phyloP scores from a whole-genome alignment of 2,888 invertebrate genomes.

The Mechanitis mazaeus region DNA sequence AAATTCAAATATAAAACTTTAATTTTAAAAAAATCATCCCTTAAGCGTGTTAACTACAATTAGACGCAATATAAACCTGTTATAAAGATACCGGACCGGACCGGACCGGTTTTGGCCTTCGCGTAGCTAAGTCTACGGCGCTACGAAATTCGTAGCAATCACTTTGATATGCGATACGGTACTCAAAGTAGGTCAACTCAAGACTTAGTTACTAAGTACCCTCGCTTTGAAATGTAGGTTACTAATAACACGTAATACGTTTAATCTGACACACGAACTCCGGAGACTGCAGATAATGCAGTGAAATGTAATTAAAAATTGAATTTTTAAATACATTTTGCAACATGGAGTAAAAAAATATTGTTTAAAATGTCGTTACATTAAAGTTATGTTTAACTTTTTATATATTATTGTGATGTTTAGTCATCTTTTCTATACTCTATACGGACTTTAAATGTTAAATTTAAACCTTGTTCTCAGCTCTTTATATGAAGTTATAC shows the following conservation, averaged over 20 bases:
- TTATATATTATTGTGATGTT: no score
- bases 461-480: no score
- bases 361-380: no score
- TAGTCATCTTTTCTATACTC: no score
- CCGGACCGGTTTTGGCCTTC: conserved; percentile 3
- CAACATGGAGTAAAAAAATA: background rate
- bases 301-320: background rate
- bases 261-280: conserved; percentile 3
- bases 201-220: conserved; percentile 22
- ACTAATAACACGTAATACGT: conserved; percentile 7
- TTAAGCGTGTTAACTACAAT: background rate
- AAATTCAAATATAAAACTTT: background rate
- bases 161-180: conserved; percentile 29
- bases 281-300: background rate
- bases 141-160: conserved; percentile 28
- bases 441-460: no score
- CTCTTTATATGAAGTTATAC: no score
- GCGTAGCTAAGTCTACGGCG: conserved; percentile 16
- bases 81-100: conserved; percentile 10
- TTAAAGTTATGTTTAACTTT: no score
- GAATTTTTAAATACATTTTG: background rate
- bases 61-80: conserved; percentile 5
- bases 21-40: background rate
- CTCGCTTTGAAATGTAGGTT: conserved; percentile 21
- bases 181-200: conserved; percentile 31